A percentile compares a stretch with the other conserved stretches of the same genome.
Conservation (phyloP, 2,888 invertebrate genomes). For the Malthinus flaveolus region DNA sequence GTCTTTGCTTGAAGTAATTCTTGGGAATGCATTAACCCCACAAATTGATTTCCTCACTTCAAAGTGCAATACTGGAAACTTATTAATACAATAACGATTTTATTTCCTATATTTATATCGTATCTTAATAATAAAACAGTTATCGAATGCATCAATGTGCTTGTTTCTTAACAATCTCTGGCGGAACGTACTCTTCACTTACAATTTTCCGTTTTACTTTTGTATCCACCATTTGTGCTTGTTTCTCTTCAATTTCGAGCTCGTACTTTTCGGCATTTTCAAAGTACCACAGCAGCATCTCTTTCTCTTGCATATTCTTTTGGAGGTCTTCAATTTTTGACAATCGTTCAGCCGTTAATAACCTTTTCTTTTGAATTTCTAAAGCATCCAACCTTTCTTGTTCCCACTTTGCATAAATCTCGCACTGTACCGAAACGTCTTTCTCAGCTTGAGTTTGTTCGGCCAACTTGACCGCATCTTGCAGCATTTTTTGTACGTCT, state of each 20-base stretch:
- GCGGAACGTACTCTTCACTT: conserved; percentile 72
- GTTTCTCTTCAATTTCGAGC: conserved; percentile 66
- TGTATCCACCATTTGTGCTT: conserved; percentile 42
- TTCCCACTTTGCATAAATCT: conserved; percentile 65
- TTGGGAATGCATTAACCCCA: no score
- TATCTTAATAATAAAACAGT: no score
- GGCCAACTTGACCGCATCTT: conserved; percentile 58
- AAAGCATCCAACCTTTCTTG: conserved; percentile 60
- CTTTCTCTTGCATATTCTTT: conserved; percentile 61
- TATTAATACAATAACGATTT: no score
- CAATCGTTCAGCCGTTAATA: conserved; percentile 56
- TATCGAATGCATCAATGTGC: neutral
- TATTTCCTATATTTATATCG: no score
- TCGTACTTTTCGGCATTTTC: conserved; percentile 78
- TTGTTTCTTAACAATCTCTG: conserved; percentile 58
- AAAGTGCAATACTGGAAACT: no score
- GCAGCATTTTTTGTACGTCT: conserved; percentile 56
- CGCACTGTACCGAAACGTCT: conserved; percentile 62
- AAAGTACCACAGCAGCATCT: conserved; percentile 77
- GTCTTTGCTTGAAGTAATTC: no score
- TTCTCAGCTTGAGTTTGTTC: conserved; percentile 60
- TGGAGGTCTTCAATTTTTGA: conserved; percentile 64
- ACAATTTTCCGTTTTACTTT: conserved; percentile 27
- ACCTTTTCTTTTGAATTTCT: conserved; percentile 61
- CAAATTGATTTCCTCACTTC: no score